These are phyloP conservation scores for Calonectris borealis DNA, from an alignment of 2,113 vertebrate genomes.

Conservation along the genomic window DNA sequence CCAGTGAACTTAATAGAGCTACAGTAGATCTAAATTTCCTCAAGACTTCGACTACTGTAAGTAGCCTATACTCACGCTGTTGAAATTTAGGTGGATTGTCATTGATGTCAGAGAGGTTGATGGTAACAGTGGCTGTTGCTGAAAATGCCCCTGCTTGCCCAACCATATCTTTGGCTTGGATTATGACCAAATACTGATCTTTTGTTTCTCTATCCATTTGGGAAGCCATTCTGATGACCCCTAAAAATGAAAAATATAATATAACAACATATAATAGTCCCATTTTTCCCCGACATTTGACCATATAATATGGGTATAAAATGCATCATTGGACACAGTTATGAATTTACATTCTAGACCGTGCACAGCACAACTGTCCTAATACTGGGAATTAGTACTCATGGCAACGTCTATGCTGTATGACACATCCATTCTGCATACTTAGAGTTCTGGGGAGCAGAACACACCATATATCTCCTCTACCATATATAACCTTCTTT, in stretches of 20 bases:
- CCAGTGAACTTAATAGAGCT: not conserved
- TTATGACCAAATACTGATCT: conserved; percentile 85
- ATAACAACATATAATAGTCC: not conserved
- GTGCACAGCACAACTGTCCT: not conserved
- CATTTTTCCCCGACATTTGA: not conserved
- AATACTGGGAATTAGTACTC: not conserved
- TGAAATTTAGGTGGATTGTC: conserved; percentile 94
- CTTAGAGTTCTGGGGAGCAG: not conserved
- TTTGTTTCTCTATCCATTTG: conserved; percentile 91
- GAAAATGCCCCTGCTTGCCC: conserved; percentile 84
- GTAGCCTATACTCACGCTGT: conserved; percentile 81
- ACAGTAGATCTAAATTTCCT: not conserved
- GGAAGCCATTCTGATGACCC: conserved; percentile 87
- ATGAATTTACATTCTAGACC: not conserved
- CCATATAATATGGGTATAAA: not conserved
- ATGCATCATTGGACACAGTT: not conserved
- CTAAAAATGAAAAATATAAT: conserved; percentile 62
- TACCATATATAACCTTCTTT: not conserved
- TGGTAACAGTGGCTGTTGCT: conserved; percentile 87
- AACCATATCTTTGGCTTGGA: conserved; percentile 93
- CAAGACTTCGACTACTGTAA: not conserved
- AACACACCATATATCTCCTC: not conserved
- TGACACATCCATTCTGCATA: not conserved
- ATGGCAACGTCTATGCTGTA: rapidly evolving
- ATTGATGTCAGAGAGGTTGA: conserved; percentile 90